phyloP scores from a whole-genome alignment of 2,797 vertebrate species.

The Phoeniculus purpureus region DNA sequence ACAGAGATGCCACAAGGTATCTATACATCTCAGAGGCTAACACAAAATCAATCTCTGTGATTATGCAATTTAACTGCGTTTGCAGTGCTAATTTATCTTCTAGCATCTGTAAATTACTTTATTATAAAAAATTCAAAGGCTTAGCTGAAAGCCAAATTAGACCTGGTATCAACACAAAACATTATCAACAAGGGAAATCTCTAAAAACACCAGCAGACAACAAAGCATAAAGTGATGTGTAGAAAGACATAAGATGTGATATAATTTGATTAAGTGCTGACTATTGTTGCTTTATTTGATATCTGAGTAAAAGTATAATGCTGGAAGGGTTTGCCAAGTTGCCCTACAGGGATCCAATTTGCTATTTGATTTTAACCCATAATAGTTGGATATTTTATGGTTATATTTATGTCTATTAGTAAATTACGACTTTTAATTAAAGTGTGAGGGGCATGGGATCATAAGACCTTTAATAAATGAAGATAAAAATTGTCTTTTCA shows the following conservation, averaged over 20 bases:
- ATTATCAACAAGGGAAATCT: constrained; percentile 74
- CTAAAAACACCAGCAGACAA: constrained; percentile 63
- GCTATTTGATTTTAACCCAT: not conserved
- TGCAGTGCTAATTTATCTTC: constrained; percentile 79
- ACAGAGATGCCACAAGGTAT: constrained; percentile 74
- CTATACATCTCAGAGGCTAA: constrained; percentile 76
- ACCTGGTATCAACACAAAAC: constrained; percentile 67
- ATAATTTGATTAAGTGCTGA: constrained; percentile 70
- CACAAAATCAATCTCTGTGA: constrained; percentile 79
- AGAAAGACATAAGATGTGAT: constrained; percentile 70
- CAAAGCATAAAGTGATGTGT: constrained; percentile 61
- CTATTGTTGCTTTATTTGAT: constrained; percentile 63
- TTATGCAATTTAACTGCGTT: constrained; percentile 80
- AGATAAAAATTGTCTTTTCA: not conserved
- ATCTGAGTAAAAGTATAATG: constrained; percentile 60
- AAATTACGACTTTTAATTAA: constrained; percentile 19
- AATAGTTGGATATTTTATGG: not conserved
- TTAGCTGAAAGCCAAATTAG: constrained; percentile 74
- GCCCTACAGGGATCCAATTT: not conserved
- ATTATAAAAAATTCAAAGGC: constrained; percentile 81
- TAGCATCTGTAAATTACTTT: constrained; percentile 79
- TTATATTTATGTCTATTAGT: not conserved
- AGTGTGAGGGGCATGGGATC: not conserved
- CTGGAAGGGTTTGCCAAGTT: constrained; percentile 29
- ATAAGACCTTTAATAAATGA: not conserved